Evolutionary conservation across 2,888 invertebrate genomes (phyloP).

Genomic region (Phragmatobia fuliginosa): DNA sequence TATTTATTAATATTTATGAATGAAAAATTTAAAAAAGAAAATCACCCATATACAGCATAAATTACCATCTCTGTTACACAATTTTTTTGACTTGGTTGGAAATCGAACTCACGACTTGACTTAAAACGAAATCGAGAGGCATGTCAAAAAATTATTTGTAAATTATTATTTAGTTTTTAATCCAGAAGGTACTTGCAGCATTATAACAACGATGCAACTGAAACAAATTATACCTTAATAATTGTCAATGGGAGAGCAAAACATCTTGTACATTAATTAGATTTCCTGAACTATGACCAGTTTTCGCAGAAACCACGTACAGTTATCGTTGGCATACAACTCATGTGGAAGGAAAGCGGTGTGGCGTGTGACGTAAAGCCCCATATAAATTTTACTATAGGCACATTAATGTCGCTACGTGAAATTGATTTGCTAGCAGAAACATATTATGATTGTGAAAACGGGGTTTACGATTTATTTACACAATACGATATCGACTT

Average conservation of each 20-base stretch:
- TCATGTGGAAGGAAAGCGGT: constrained; percentile 76
- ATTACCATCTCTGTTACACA: too few species aligned
- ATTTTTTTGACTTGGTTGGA: too few species aligned
- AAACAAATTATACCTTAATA: constrained; percentile 36
- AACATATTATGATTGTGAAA: constrained; percentile 87
- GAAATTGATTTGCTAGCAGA: constrained; percentile 86
- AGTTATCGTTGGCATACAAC: constrained; percentile 71
- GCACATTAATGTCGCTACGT: constrained; percentile 86
- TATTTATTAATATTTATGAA: too few species aligned
- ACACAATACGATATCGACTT: constrained; percentile 81
- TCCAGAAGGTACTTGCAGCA: neutral
- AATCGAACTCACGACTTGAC: too few species aligned
- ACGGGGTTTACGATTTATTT: constrained; percentile 87
- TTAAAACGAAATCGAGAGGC: too few species aligned
- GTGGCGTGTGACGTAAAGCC: constrained; percentile 79
- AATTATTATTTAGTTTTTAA: too few species aligned
- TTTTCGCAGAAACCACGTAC: constrained; percentile 55
- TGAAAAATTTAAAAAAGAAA: too few species aligned
- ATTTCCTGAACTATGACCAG: constrained; percentile 66
- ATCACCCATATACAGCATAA: too few species aligned
- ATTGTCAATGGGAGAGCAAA: constrained; percentile 39
- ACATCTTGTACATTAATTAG: constrained; percentile 54
- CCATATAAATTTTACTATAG: constrained; percentile 86
- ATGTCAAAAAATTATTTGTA: too few species aligned
- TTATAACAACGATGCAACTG: constrained; percentile 12